Evolutionary conservation across 2,888 invertebrate genomes (phyloP).

Genomic region (Tachina grossa): DNA sequence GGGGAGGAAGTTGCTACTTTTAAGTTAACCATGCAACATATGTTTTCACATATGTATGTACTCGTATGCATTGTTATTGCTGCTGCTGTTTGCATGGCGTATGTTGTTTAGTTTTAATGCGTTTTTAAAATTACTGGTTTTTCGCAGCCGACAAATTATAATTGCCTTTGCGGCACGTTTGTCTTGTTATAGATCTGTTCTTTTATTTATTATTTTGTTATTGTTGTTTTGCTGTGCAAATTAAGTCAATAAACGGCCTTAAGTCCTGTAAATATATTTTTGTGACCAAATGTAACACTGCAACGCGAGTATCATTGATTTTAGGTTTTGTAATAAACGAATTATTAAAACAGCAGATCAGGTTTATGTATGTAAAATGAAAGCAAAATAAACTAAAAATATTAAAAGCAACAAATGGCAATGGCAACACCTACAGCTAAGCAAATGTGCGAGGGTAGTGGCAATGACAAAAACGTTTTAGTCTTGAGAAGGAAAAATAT

Average conservation of each 20-base stretch:
- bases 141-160: constrained; percentile 50
- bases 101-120: constrained; percentile 4
- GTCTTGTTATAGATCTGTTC: constrained; percentile 55
- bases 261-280: constrained; percentile 63
- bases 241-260: constrained; percentile 69
- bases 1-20: constrained; percentile 59
- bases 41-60: constrained; percentile 60
- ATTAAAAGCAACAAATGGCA: constrained; percentile 48
- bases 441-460: constrained; percentile 38
- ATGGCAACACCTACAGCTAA: constrained; percentile 63
- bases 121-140: constrained; percentile 32
- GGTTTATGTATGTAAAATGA: constrained; percentile 18
- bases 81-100: constrained; percentile 33
- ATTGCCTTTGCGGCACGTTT: constrained; percentile 55
- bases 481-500: neutral
- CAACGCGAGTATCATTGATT: constrained; percentile 35
- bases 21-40: constrained; percentile 69
- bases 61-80: constrained; percentile 16
- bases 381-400: constrained; percentile 2
- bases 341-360: constrained; percentile 36
- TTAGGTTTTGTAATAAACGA: constrained; percentile 24
- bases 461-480: neutral
- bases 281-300: constrained; percentile 1
- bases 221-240: constrained; percentile 44
- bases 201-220: constrained; percentile 35